A percentile compares a stretch with the other conserved stretches of the same genome.
These are phyloP conservation scores for Nannospalax galili DNA, from an alignment of 2,113 vertebrate genomes.

Conservation along the genomic window DNA sequence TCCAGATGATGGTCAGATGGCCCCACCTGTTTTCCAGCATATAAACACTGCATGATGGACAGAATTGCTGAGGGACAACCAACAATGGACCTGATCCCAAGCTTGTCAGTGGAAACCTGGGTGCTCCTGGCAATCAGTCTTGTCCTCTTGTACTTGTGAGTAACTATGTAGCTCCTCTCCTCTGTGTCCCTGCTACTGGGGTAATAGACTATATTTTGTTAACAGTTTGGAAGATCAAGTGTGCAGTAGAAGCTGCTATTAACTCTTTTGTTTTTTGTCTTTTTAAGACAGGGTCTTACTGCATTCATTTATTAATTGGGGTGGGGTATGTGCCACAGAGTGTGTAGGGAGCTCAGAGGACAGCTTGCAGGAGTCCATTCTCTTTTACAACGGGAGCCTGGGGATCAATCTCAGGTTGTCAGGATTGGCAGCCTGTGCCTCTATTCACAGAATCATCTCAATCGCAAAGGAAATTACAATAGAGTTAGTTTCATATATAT, in stretches of 20 bases:
- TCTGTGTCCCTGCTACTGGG: background rate
- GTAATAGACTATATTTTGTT: background rate
- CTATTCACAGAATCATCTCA: background rate
- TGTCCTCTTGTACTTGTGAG: background rate
- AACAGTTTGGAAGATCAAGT: background rate
- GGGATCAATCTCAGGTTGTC: background rate
- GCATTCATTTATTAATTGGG: too few relatives aligned
- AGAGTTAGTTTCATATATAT: background rate
- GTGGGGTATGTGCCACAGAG: background rate
- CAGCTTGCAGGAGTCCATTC: background rate
- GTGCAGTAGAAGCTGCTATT: too few relatives aligned
- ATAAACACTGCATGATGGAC: background rate
- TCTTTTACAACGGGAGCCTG: background rate
- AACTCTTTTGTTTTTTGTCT: too few relatives aligned
- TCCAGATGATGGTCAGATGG: background rate
- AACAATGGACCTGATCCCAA: background rate
- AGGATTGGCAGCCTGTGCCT: background rate
- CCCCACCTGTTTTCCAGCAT: background rate
- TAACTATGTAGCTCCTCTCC: background rate
- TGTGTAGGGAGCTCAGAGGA: background rate
- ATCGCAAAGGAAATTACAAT: background rate
- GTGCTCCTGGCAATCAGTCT: background rate
- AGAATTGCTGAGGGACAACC: background rate
- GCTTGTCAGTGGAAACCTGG: background rate
- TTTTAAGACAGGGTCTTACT: too few relatives aligned